Conservation (phyloP, 2,797 vertebrate species). For the Hemitrygon akajei region DNA sequence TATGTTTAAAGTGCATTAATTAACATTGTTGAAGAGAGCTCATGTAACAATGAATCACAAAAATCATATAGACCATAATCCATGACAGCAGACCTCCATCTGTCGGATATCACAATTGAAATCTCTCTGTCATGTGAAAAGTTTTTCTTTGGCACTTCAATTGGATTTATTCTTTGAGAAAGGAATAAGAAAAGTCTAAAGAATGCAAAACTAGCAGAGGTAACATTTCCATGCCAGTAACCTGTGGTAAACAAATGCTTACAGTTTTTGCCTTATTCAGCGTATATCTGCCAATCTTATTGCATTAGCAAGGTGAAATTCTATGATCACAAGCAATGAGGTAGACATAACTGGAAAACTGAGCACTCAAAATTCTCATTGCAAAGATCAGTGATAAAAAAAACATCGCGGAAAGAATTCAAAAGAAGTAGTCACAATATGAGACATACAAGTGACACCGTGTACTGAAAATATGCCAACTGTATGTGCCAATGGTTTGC, state of each 20-base stretch:
- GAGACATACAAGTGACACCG: background rate
- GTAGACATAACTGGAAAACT: slow-evolving; percentile 11
- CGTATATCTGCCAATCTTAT: slow-evolving; percentile 17
- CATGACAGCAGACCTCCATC: slow-evolving; percentile 26
- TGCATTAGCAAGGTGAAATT: slow-evolving; percentile 22
- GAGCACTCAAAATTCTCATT: background rate
- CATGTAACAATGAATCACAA: background rate
- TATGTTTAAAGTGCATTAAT: slow-evolving; percentile 8
- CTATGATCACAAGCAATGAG: background rate
- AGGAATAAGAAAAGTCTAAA: slow-evolving; percentile 22
- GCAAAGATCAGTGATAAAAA: slow-evolving; percentile 20
- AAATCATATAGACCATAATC: background rate
- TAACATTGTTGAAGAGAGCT: slow-evolving; percentile 7
- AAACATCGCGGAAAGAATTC: slow-evolving; percentile 14
- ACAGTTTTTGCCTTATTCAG: background rate
- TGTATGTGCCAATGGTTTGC: slow-evolving; percentile 24
- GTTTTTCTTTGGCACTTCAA: slow-evolving; percentile 6
- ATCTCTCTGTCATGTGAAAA: slow-evolving; percentile 24
- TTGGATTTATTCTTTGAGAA: slow-evolving; percentile 26
- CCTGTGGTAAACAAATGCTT: slow-evolving; percentile 32
- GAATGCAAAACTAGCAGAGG: slow-evolving; percentile 19
- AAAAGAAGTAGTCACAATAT: background rate
- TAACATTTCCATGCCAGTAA: slow-evolving; percentile 28
- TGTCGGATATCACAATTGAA: slow-evolving; percentile 8
- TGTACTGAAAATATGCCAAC: background rate